phyloP scores from a whole-genome alignment of 2,113 vertebrate genomes.

The Nycticorax nycticorax region DNA sequence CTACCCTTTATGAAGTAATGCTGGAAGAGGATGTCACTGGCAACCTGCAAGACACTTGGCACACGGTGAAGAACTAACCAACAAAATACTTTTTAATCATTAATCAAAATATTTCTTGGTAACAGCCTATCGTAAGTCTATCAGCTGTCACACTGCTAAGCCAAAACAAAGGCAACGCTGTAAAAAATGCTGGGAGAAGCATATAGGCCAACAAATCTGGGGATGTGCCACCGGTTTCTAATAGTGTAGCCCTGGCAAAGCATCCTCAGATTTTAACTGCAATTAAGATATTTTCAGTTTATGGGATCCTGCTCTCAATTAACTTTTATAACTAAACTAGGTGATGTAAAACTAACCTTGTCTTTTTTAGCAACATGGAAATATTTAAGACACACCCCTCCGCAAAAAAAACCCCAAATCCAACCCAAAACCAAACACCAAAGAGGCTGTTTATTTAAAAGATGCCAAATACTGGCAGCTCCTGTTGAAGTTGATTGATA shows the following conservation, averaged over 20 bases:
- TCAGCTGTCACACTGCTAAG: background rate
- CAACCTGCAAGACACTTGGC: background rate
- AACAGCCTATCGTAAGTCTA: background rate
- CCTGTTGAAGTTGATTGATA: slow-evolving; percentile 20
- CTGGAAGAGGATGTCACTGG: background rate
- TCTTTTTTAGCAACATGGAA: background rate
- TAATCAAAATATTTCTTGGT: background rate
- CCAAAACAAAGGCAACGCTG: background rate
- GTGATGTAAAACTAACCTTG: background rate
- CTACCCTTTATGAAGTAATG: background rate
- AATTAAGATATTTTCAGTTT: background rate
- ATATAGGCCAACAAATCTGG: background rate
- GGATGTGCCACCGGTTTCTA: background rate
- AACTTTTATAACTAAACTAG: background rate
- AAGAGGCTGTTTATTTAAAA: background rate
- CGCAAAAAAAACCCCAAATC: no score
- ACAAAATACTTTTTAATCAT: background rate
- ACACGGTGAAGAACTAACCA: background rate
- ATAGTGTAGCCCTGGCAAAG: background rate
- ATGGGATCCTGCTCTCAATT: background rate
- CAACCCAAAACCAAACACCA: background rate
- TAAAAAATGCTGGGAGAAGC: background rate
- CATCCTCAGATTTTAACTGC: background rate
- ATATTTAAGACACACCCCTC: background rate
- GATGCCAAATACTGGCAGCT: background rate